These are phyloP conservation scores for Rhinopithecus roxellana DNA, from an alignment of 2,113 vertebrate genomes.

Conservation along the genomic window DNA sequence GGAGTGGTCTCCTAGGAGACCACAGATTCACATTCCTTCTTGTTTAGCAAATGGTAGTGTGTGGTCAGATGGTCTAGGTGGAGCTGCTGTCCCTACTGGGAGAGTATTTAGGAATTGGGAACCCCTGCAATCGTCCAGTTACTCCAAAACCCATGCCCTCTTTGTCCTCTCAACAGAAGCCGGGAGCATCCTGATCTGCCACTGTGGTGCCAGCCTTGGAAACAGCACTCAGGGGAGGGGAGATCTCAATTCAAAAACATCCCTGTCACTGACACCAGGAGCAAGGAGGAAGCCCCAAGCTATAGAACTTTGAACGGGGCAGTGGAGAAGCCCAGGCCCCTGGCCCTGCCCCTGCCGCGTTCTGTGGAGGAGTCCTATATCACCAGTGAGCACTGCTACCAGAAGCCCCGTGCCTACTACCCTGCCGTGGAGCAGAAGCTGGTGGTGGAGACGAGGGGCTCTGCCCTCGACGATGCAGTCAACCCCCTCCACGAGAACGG, in stretches of 20 bases:
- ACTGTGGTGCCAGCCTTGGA: slow-evolving; percentile 97
- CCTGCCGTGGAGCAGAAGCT: slow-evolving; percentile 94
- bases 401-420: slow-evolving; percentile 95
- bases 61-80: not conserved
- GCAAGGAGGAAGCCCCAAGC: slow-evolving; percentile 80
- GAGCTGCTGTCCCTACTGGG: not conserved
- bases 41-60: not conserved
- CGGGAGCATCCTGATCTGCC: slow-evolving; percentile 94
- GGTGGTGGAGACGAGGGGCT: slow-evolving; percentile 93
- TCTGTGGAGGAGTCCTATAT: slow-evolving; percentile 95
- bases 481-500: slow-evolving; percentile 87
- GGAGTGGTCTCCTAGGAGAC: not conserved
- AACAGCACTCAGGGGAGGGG: slow-evolving; percentile 83
- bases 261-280: slow-evolving; percentile 82
- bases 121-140: not conserved
- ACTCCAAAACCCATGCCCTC: not conserved
- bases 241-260: slow-evolving; percentile 83
- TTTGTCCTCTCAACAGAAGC: slow-evolving; percentile 84
- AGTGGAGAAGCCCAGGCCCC: slow-evolving; percentile 79
- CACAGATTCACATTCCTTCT: not conserved
- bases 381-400: slow-evolving; percentile 98
- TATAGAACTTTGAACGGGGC: slow-evolving; percentile 87
- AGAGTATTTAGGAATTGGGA: not conserved
- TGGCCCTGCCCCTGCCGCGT: slow-evolving; percentile 72
- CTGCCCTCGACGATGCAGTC: slow-evolving; percentile 91